Evolutionary conservation across 2,113 vertebrate species (phyloP).

Genomic region (Rhinopomastus cyanomelas): DNA sequence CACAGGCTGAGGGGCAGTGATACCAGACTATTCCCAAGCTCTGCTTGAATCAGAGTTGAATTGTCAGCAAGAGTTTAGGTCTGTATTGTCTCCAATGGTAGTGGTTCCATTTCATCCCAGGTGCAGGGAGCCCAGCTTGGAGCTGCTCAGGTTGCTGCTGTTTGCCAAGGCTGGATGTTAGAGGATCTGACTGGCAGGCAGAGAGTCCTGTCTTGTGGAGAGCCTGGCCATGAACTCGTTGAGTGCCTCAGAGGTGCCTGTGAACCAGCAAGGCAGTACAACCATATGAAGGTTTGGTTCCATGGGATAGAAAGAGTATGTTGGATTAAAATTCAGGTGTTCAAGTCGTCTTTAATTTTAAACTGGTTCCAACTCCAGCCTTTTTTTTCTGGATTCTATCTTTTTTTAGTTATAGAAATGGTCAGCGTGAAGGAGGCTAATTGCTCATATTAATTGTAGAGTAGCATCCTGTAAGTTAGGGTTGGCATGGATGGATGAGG

Average conservation of each 20-base stretch:
- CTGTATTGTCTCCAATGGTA: background rate
- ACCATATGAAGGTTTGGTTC: fast-evolving
- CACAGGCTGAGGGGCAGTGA: background rate
- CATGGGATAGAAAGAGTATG: fast-evolving
- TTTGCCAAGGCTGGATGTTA: background rate
- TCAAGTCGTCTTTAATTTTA: background rate
- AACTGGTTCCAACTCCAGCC: background rate
- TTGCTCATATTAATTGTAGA: background rate
- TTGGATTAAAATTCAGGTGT: background rate
- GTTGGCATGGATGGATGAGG: background rate
- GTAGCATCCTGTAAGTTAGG: background rate
- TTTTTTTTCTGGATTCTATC: background rate
- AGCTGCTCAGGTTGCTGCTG: fast-evolving
- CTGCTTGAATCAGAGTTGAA: background rate
- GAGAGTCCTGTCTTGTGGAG: background rate
- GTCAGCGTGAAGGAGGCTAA: background rate
- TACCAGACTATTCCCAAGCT: background rate
- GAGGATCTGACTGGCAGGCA: background rate
- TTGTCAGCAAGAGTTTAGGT: background rate
- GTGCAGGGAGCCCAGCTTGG: background rate
- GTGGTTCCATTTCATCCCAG: background rate
- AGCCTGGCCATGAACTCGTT: background rate
- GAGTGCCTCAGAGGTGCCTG: background rate
- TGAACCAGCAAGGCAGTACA: background rate
- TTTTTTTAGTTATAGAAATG: background rate